These are phyloP conservation scores for Drosophila suboccidentalis DNA, from an alignment of 2,888 invertebrate genomes.

Conservation along the genomic window DNA sequence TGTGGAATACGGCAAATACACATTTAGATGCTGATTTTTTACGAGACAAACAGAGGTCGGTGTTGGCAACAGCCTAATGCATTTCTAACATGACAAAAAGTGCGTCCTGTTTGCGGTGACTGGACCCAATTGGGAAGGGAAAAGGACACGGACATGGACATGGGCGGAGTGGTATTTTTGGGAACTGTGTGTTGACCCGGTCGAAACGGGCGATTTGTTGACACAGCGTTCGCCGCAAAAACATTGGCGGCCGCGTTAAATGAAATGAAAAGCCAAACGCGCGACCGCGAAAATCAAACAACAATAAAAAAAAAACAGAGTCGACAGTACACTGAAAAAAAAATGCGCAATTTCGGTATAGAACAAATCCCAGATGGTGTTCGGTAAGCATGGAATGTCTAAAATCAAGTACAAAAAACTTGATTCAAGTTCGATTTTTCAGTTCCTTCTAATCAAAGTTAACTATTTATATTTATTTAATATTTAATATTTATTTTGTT, in stretches of 20 bases:
- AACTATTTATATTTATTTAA: too few relatives aligned
- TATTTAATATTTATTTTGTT: too few relatives aligned
- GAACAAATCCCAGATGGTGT: too few relatives aligned
- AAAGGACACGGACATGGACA: too few relatives aligned
- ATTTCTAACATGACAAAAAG: slow-evolving; percentile 51
- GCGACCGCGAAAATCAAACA: slow-evolving; percentile 78
- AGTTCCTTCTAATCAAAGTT: too few relatives aligned
- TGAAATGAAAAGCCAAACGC: slow-evolving; percentile 76
- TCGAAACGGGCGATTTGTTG: slow-evolving; percentile 60
- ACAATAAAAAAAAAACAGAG: slow-evolving; percentile 72
- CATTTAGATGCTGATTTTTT: slow-evolving; percentile 37
- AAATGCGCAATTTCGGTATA: too few relatives aligned
- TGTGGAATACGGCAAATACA: slow-evolving; percentile 24
- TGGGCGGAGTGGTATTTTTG: background rate
- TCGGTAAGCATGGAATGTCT: too few relatives aligned
- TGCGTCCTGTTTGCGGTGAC: slow-evolving; percentile 32
- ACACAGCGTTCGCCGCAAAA: slow-evolving; percentile 46
- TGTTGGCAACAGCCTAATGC: slow-evolving; percentile 32
- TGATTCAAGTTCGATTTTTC: too few relatives aligned
- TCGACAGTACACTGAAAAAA: background rate
- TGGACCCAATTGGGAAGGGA: background rate
- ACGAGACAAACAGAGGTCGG: slow-evolving; percentile 26
- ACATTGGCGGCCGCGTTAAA: slow-evolving; percentile 74
- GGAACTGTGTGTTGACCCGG: background rate
- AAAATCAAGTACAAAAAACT: too few relatives aligned